phyloP scores from a whole-genome alignment of 2,888 invertebrate genomes.

The Scaptomyza cyrtandrae region DNA sequence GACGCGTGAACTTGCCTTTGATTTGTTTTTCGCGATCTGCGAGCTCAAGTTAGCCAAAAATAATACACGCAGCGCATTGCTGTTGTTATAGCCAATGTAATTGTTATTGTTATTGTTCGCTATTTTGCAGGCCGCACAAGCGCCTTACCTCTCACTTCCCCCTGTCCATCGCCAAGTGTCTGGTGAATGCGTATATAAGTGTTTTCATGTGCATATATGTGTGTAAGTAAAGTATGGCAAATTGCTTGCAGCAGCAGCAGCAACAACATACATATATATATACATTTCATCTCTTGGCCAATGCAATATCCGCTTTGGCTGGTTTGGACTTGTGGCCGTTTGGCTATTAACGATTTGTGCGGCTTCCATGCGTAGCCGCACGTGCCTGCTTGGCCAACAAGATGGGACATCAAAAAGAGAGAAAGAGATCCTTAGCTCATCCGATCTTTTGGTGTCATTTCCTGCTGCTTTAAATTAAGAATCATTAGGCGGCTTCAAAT shows the following conservation, averaged over 20 bases:
- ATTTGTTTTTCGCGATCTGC: conserved; percentile 63
- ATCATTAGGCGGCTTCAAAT: conserved; percentile 77
- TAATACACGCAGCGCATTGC: conserved; percentile 41
- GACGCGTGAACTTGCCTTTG: conserved; percentile 79
- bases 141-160: conserved; percentile 5
- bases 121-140: conserved; percentile 39
- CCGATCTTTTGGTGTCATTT: conserved; percentile 63
- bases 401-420: conserved; percentile 38
- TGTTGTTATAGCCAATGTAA: conserved; percentile 30
- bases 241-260: conserved; percentile 7
- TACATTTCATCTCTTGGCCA: background rate
- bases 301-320: conserved; percentile 48
- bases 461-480: conserved; percentile 80
- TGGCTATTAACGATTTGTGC: conserved; percentile 59
- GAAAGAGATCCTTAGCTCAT: conserved; percentile 33
- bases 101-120: conserved; percentile 48
- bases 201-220: background rate
- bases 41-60: conserved; percentile 62
- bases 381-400: conserved; percentile 60
- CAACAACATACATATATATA: background rate
- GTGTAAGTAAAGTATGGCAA: background rate
- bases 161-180: background rate
- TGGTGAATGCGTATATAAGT: too few species aligned
- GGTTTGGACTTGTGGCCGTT: background rate
- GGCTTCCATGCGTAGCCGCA: conserved; percentile 63